Conservation (phyloP, 2,888 invertebrate species). For the Drosophila macrospina region DNA sequence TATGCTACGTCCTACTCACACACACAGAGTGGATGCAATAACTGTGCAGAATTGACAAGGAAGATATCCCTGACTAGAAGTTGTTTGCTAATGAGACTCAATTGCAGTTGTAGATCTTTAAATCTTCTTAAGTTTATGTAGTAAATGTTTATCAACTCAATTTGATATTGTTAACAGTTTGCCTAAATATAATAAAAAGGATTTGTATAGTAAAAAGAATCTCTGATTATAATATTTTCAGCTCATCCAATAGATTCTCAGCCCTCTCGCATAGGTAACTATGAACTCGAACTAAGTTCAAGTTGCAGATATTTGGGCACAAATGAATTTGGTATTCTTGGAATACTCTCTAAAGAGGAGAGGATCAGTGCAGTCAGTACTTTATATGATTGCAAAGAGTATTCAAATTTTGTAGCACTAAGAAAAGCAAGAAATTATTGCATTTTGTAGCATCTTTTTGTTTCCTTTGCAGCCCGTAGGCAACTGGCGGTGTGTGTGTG, state of each 20-base stretch:
- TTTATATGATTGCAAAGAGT: slow-evolving; percentile 26
- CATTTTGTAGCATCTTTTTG: slow-evolving; percentile 19
- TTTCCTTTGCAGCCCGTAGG: slow-evolving; percentile 37
- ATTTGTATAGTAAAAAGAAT: too few relatives aligned
- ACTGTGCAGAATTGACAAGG: background rate
- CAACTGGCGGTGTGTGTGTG: background rate
- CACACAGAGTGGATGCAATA: slow-evolving; percentile 21
- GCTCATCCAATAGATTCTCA: too few relatives aligned
- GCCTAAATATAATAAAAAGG: too few relatives aligned
- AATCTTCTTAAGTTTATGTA: slow-evolving; percentile 5
- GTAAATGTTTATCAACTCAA: too few relatives aligned
- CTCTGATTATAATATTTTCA: too few relatives aligned
- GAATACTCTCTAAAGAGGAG: too few relatives aligned
- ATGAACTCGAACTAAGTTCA: too few relatives aligned
- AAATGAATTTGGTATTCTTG: too few relatives aligned
- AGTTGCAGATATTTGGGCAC: too few relatives aligned
- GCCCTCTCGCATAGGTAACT: too few relatives aligned
- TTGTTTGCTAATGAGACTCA: slow-evolving; percentile 9
- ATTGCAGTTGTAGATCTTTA: background rate
- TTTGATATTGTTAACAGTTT: too few relatives aligned
- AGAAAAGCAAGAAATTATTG: slow-evolving; percentile 11
- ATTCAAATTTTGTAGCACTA: slow-evolving; percentile 22
- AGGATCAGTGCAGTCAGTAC: background rate
- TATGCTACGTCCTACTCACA: slow-evolving; percentile 20
- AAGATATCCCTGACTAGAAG: background rate